Percentiles rank a stretch among this genome's conserved stretches.
Evolutionary conservation across 2,113 vertebrate genomes (phyloP).

Genomic region (Leptosomus discolor): DNA sequence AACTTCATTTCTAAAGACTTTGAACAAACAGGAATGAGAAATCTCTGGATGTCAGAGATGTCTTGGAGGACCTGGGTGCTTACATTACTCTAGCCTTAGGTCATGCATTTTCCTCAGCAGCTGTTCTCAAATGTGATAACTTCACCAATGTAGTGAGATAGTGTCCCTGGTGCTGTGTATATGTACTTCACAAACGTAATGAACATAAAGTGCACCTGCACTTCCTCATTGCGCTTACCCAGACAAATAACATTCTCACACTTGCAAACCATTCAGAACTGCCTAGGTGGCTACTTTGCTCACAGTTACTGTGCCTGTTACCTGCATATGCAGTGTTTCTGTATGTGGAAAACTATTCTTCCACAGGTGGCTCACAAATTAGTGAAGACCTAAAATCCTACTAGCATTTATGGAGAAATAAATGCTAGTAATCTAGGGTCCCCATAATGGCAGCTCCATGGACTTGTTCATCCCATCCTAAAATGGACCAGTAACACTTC

Average conservation of each 20-base stretch:
- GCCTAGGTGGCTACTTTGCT: neutral
- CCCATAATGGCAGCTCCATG: neutral
- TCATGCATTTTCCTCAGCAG: neutral
- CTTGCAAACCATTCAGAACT: neutral
- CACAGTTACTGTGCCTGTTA: neutral
- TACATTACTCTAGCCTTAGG: neutral
- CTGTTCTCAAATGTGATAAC: neutral
- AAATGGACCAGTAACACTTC: neutral
- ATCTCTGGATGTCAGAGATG: neutral
- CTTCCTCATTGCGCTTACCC: neutral
- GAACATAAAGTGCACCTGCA: neutral
- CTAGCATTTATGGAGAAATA: neutral
- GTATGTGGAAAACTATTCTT: neutral
- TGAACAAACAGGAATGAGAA: neutral
- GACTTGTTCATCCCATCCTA: neutral
- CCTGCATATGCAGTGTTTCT: neutral
- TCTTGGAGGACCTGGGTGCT: neutral
- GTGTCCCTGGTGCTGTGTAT: neutral
- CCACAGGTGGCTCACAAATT: neutral
- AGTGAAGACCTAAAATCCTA: neutral
- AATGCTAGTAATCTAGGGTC: neutral
- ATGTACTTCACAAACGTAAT: neutral
- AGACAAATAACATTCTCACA: neutral
- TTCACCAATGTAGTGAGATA: neutral
- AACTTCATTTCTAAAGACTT: neutral